phyloP scores from a whole-genome alignment of 1,140 invertebrate genomes.

The Nomia melanderi region DNA sequence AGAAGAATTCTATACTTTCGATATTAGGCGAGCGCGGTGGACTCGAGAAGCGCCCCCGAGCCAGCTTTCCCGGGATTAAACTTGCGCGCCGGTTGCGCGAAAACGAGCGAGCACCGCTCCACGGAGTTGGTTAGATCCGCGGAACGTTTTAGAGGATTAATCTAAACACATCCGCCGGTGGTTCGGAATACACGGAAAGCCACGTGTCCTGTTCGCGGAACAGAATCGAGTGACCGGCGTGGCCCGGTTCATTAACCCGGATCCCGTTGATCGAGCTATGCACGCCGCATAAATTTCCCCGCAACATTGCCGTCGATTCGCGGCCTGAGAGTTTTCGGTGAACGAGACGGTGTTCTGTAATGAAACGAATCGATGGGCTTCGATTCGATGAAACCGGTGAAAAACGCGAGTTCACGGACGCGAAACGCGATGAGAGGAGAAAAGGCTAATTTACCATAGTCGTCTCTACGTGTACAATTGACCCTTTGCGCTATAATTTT shows the following conservation, averaged over 20 bases:
- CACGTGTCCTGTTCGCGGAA: not conserved
- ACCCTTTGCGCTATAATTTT: too few relatives aligned
- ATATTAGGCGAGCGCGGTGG: too few relatives aligned
- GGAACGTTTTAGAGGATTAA: conserved; percentile 19
- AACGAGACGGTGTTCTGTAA: too few relatives aligned
- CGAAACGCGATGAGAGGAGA: too few relatives aligned
- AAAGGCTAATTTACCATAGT: too few relatives aligned
- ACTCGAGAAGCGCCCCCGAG: too few relatives aligned
- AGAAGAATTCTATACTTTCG: too few relatives aligned
- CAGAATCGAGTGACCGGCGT: conserved; percentile 22
- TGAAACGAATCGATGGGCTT: too few relatives aligned
- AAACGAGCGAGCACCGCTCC: not conserved
- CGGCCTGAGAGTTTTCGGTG: not conserved
- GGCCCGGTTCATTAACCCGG: conserved; percentile 40
- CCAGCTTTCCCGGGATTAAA: not conserved
- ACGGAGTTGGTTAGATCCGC: not conserved
- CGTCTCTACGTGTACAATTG: too few relatives aligned
- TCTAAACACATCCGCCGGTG: not conserved
- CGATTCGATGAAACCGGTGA: too few relatives aligned
- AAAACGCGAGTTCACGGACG: too few relatives aligned
- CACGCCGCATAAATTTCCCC: conserved; percentile 9
- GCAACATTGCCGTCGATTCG: conserved; percentile 8
- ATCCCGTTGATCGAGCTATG: conserved; percentile 40
- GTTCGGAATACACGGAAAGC: not conserved
- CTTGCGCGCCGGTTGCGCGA: not conserved